phyloP scores from a whole-genome alignment of 2,797 vertebrate species.

The Brotula barbata region DNA sequence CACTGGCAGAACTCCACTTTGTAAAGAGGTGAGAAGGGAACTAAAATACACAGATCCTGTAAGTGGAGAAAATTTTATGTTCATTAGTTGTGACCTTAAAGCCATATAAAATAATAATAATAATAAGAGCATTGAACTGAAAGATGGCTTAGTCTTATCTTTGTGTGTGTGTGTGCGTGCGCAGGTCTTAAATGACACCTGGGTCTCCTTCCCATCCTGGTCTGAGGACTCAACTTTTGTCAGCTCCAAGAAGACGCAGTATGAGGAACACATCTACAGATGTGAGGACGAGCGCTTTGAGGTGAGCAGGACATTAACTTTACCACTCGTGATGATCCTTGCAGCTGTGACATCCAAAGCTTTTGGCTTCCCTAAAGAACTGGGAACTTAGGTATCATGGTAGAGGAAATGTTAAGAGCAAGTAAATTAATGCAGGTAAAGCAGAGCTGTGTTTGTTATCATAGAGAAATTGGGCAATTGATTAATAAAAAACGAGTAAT shows the following conservation, averaged over 20 bases:
- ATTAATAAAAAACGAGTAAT: not conserved
- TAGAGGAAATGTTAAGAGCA: no score
- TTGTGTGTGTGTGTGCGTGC: conserved; percentile 3
- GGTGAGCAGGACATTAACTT: conserved; percentile 72
- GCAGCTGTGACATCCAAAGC: not conserved
- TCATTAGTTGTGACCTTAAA: no score
- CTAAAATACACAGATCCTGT: not conserved
- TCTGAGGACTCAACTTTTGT: conserved; percentile 99
- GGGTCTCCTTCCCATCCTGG: conserved; percentile 99
- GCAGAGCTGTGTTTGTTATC: not conserved
- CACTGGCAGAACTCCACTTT: conserved; percentile 93
- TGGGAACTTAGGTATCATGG: no score
- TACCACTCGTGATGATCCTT: not conserved
- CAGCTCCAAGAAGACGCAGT: conserved; percentile 98
- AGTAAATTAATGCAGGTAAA: not conserved
- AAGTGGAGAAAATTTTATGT: no score
- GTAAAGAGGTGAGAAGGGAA: conserved; percentile 89
- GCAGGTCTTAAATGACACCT: conserved; percentile 97
- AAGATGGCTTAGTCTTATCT: not conserved
- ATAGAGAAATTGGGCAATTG: not conserved
- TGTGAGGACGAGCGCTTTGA: conserved; percentile 98
- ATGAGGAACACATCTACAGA: conserved; percentile 98
- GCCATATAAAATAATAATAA: no score
- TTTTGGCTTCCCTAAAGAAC: not conserved
- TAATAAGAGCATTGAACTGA: not conserved